Evolutionary conservation across 2,888 invertebrate species (phyloP).

Genomic region (Agrochola lychnidis): DNA sequence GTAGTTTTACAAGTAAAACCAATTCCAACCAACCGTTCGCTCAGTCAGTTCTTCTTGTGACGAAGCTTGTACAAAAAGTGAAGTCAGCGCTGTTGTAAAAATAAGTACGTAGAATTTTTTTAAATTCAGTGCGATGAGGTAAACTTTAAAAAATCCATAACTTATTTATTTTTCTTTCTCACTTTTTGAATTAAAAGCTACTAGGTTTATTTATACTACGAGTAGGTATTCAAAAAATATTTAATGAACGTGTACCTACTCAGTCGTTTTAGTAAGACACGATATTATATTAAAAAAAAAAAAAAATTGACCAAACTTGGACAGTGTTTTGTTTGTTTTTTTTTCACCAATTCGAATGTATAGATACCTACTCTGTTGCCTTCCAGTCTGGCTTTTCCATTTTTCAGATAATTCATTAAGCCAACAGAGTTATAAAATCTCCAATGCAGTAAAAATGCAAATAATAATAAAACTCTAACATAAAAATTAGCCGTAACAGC

Average conservation of each 20-base stretch:
- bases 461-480: constrained; percentile 69
- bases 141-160: not conserved
- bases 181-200: not conserved
- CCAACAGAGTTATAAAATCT: constrained; percentile 41
- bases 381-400: not conserved
- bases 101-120: not conserved
- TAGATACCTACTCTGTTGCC: not conserved
- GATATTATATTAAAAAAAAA: not conserved
- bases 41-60: too few relatives aligned
- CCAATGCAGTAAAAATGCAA: constrained; percentile 46
- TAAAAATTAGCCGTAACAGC: constrained; percentile 75
- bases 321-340: not conserved
- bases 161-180: not conserved
- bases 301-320: not conserved
- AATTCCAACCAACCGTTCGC: too few relatives aligned
- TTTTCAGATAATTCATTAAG: constrained; percentile 39
- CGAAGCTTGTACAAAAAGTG: too few relatives aligned
- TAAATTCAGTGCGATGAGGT: too few relatives aligned
- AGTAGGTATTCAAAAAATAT: not conserved
- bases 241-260: not conserved
- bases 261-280: not conserved
- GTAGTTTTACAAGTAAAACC: too few relatives aligned
- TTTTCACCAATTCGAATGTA: not conserved
- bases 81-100: not conserved
- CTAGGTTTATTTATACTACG: not conserved